Evolutionary conservation across 2,888 invertebrate genomes (phyloP).

Genomic region (Dexiosoma caninum): DNA sequence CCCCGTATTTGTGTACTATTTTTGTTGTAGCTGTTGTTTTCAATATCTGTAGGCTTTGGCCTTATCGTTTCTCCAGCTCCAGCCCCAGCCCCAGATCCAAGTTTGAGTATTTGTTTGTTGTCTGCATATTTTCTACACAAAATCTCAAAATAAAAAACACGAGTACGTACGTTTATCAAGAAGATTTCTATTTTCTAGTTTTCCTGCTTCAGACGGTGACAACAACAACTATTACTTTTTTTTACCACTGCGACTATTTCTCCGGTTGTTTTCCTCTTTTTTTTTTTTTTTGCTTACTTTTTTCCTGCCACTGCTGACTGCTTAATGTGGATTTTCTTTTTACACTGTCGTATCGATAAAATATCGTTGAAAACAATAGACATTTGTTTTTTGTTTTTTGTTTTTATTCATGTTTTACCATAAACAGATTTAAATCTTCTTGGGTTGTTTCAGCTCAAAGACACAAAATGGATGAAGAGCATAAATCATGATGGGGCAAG

Average conservation of each 20-base stretch:
- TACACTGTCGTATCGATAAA: constrained; percentile 46
- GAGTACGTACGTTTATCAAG: constrained; percentile 19
- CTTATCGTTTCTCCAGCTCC: background rate
- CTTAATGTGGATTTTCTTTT: background rate
- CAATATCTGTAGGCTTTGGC: constrained; percentile 34
- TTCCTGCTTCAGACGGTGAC: constrained; percentile 20
- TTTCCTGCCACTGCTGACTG: background rate
- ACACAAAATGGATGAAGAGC: constrained; percentile 44
- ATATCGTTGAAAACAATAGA: constrained; percentile 46
- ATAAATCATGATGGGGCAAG: constrained; percentile 40
- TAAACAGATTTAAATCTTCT: constrained; percentile 49
- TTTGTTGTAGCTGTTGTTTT: constrained; percentile 5
- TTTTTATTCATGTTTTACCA: constrained; percentile 16
- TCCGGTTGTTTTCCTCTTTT: too few species aligned
- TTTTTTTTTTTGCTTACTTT: background rate
- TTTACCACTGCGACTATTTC: background rate
- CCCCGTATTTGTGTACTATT: background rate
- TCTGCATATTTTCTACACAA: constrained; percentile 18
- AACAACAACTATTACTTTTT: constrained; percentile 28
- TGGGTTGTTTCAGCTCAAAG: constrained; percentile 42
- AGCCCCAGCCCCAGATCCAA: too few species aligned
- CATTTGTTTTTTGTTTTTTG: too few species aligned
- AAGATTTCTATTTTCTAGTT: constrained; percentile 29
- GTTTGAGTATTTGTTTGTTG: constrained; percentile 50
- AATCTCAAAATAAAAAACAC: background rate